Evolutionary conservation across 2,888 invertebrate genomes (phyloP), one percentile per base, ranked within the genome.

Genomic region (Ennomos fuscantarius): DNA sequence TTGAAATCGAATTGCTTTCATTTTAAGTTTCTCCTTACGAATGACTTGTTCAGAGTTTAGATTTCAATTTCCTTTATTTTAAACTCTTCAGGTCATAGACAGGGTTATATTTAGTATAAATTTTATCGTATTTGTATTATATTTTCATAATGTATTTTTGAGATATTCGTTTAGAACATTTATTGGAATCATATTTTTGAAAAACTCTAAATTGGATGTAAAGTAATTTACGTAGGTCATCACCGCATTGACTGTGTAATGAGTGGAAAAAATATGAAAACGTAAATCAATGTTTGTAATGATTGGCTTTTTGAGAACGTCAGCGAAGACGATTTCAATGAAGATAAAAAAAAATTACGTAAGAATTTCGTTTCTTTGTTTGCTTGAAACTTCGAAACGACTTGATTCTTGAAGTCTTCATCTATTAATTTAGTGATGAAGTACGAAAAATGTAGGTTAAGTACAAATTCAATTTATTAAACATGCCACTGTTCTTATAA

Each of bases 91-190:
- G 92, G 92, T 92, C 92, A 91, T 91, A 91, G 90, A 91, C 92
- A 92, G 92, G 92, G 92, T 92, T 91, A 90, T 89, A 91, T 91
- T 91, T 90, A 92, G 91, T 91, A 89, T 91, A 91, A 91, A 91
- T 89, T 91, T 90, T 92, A 91, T 89, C 89, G 89, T 89, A 89
- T 92, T 87, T 86, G 88, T 89, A 90, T 91, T 91, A 91, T 89
- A 92, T 92, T 92, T 92, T 90, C 91, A 90, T 89, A 91, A 90
- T 72, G 86, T 90, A 90, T 92, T 91, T 92, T 92, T 92, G 91
- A 89, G 90, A 91, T 76, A 83, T 92, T 92, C 83, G 85, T 91
- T 92, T 89, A 90, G 86, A 79, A 86, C 85, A 79, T 87, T 89
- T 88, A 89, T 89, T 87, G 88, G 87, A 89, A 86, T 90, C 81